phyloP scores from a whole-genome alignment of 2,797 vertebrate genomes.

The Serranus cabrilla region DNA sequence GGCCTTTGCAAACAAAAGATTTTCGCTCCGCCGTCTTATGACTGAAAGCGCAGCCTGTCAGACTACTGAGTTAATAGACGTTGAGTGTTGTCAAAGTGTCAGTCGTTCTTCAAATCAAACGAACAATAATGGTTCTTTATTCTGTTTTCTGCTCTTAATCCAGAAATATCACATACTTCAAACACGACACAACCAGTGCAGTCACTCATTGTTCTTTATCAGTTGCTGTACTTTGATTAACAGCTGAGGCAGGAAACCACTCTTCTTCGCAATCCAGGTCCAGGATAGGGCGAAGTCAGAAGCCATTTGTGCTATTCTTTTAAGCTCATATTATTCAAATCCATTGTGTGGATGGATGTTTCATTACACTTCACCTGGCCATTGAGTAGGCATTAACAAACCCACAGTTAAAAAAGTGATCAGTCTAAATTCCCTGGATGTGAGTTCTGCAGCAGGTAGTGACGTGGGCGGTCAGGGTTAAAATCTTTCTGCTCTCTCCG shows the following conservation, averaged over 20 bases:
- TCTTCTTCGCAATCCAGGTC: slow-evolving; percentile 10
- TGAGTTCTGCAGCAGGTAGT: slow-evolving; percentile 23
- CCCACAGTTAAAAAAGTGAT: slow-evolving; percentile 50
- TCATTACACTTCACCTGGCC: slow-evolving; percentile 29
- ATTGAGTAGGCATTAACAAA: slow-evolving; percentile 61
- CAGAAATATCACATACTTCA: slow-evolving; percentile 29
- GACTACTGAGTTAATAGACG: slow-evolving; percentile 38
- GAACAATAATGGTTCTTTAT: slow-evolving; percentile 38
- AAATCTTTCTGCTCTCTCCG: slow-evolving; percentile 16
- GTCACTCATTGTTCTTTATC: slow-evolving; percentile 17
- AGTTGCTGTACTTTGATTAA: slow-evolving; percentile 44
- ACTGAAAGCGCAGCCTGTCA: slow-evolving; percentile 49
- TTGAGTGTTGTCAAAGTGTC: slow-evolving; percentile 49
- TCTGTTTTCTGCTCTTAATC: slow-evolving; percentile 27
- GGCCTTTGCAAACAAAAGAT: slow-evolving; percentile 53
- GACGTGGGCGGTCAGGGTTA: slow-evolving; percentile 44
- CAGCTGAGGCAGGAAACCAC: slow-evolving; percentile 22
- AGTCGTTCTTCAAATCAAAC: slow-evolving; percentile 31
- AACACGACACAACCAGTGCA: slow-evolving; percentile 5
- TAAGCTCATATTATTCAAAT: slow-evolving; percentile 28
- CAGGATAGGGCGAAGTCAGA: background rate
- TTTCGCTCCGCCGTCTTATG: slow-evolving; percentile 23
- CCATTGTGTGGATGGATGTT: slow-evolving; percentile 16
- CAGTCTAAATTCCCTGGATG: slow-evolving; percentile 18
- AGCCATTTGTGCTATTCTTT: slow-evolving; percentile 34